phyloP scores from a whole-genome alignment of 2,888 invertebrate genomes.

The Lithophane socia region DNA sequence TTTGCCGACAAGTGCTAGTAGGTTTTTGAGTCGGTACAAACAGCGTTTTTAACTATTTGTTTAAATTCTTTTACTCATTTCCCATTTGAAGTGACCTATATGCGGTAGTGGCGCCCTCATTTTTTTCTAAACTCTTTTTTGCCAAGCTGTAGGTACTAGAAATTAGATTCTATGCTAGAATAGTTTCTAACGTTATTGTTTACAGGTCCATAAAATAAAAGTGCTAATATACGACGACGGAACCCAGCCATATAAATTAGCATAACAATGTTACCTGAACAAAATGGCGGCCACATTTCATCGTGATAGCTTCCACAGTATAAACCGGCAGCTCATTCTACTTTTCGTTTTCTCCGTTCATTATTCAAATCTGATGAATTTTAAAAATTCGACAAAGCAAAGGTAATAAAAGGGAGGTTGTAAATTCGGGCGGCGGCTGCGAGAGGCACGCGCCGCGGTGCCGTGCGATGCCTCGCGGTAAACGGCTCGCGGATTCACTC shows the following conservation, averaged over 20 bases:
- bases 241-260: constrained; percentile 51
- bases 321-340: constrained; percentile 52
- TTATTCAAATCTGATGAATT: constrained; percentile 61
- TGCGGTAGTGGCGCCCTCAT: too few species aligned
- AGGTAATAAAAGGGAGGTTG: constrained; percentile 48
- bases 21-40: too few species aligned
- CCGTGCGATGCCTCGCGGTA: neutral
- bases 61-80: too few species aligned
- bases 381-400: constrained; percentile 57
- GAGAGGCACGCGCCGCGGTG: neutral
- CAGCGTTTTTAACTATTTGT: too few species aligned
- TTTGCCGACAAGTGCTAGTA: too few species aligned
- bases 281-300: constrained; percentile 50
- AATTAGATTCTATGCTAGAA: neutral
- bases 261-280: constrained; percentile 59
- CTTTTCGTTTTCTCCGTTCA: constrained; percentile 52
- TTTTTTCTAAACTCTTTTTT: too few species aligned
- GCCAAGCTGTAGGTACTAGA: too few species aligned
- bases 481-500: too few species aligned
- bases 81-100: too few species aligned
- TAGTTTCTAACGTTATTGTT: constrained; percentile 9
- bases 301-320: constrained; percentile 53
- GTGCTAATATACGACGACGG: constrained; percentile 35
- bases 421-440: constrained; percentile 33
- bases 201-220: constrained; percentile 21